Base-by-base conservation (phyloP, 1,140 invertebrate species). In the Orchestia grillus region DNA sequence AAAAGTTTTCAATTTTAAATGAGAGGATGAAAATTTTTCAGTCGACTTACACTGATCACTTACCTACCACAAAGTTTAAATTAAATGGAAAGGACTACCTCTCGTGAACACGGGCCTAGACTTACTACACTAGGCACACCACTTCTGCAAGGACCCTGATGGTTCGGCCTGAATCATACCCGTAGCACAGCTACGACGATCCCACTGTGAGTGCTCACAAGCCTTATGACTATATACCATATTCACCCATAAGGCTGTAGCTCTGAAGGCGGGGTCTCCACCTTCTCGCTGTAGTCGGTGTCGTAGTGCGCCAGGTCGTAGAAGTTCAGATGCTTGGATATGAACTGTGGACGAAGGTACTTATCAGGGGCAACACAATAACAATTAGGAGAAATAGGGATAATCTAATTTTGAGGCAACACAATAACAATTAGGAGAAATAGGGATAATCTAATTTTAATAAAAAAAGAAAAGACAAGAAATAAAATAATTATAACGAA, bases 241-340 rank as follows among this genome's bases (percentile, higher is more conserved):
- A 44, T 41, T 90, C 41, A 90, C 88, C 88, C 88, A 44, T 90
- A 90, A 15, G 88, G 88, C 88, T 90, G 88, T 41, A 90, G 41
- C 15, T 41, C 88, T 3, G 88, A 8, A 23, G 88, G 15, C 42
- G 88, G 11, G 15, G 88, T 42, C 15, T 0, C 41, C 88, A 4
- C 8, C 15, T 41, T 41, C 41, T 90, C 88, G 88, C 36, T 44
- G 41, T 19, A 90, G 88, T 90, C 88, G 11, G 88, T 90, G 88
- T 90, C 88, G 36, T 90, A 90, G 88, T 90, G 36, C 6, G 15
- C 43, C 36, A 90, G 88, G 88, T 90, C 88, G 41, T 90, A 90
- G 88, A 19, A 42, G 43, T 28, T 90, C 88, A 90, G 41, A 90
- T 90, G 88, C 88, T 90, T 44, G 88, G 88, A 90, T 90, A 90